These are phyloP conservation scores for Pseudococcus longispinus DNA, from an alignment of 2,888 invertebrate genomes.

Conservation along the genomic window DNA sequence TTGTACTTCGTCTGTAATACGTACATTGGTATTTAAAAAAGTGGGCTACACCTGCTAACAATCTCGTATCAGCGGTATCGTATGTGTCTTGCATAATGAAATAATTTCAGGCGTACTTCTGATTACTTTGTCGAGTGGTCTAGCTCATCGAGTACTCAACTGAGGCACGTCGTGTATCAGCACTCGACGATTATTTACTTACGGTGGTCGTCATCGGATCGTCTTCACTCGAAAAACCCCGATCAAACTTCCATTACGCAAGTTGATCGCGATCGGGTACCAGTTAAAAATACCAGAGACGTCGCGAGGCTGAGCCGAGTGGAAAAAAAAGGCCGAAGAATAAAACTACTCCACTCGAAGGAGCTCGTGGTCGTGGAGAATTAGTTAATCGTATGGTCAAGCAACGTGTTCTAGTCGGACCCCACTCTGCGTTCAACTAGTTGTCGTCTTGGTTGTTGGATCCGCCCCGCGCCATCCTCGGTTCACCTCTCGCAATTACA, in stretches of 20 bases:
- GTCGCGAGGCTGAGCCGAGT: not conserved
- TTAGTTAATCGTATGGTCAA: slow-evolving; percentile 45
- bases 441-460: not conserved
- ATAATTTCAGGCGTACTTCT: not conserved
- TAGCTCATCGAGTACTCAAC: not conserved
- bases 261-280: not conserved
- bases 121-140: not conserved
- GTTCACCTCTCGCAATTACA: slow-evolving; percentile 50
- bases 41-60: not conserved
- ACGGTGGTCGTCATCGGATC: not conserved
- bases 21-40: not conserved
- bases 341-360: not conserved
- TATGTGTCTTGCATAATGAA: not conserved
- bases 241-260: slow-evolving; percentile 2
- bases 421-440: slow-evolving; percentile 43
- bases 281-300: not conserved
- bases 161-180: not conserved
- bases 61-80: not conserved
- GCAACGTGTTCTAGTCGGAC: slow-evolving; percentile 38
- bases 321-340: not conserved
- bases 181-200: not conserved
- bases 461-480: not conserved
- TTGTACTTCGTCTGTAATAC: not conserved
- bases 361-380: slow-evolving; percentile 19
- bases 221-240: not conserved